Percentiles rank a stretch among this genome's conserved stretches.
These are phyloP conservation scores for Tetropium fuscum DNA, from an alignment of 2,888 invertebrate genomes.

Conservation along the genomic window DNA sequence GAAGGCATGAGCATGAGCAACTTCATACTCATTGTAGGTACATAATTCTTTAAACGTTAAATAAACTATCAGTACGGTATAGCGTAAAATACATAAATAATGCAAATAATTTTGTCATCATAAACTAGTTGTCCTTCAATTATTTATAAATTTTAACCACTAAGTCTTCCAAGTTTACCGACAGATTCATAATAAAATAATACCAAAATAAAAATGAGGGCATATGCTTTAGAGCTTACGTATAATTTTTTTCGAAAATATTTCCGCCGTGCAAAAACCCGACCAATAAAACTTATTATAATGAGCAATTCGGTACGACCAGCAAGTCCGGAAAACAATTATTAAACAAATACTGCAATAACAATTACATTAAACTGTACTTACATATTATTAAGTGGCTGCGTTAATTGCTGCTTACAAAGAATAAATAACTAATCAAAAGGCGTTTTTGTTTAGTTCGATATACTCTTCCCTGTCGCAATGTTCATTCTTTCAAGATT, in stretches of 20 bases:
- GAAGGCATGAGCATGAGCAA: background rate
- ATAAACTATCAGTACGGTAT: slow-evolving; percentile 4
- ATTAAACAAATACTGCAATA: background rate
- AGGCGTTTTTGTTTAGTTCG: slow-evolving; percentile 8
- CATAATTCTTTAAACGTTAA: background rate
- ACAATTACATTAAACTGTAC: slow-evolving; percentile 13
- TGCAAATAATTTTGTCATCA: slow-evolving; percentile 42
- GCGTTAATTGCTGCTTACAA: background rate
- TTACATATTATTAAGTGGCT: slow-evolving; percentile 11
- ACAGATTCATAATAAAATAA: slow-evolving; percentile 3
- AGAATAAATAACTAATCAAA: background rate
- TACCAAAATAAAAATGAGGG: slow-evolving; percentile 4
- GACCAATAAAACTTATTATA: background rate
- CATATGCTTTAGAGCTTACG: background rate
- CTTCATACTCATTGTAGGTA: background rate
- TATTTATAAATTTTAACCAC: slow-evolving; percentile 31
- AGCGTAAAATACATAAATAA: slow-evolving; percentile 36
- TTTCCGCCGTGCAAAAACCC: background rate
- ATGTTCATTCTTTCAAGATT: slow-evolving; percentile 36
- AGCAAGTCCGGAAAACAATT: slow-evolving; percentile 8
- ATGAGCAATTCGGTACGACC: background rate
- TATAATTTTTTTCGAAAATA: background rate
- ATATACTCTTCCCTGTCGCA: slow-evolving; percentile 17
- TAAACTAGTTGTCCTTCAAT: slow-evolving; percentile 43
- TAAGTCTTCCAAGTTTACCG: slow-evolving; percentile 11